Base-by-base conservation (phyloP, 2,113 vertebrate species). In the Cottus gobio region DNA sequence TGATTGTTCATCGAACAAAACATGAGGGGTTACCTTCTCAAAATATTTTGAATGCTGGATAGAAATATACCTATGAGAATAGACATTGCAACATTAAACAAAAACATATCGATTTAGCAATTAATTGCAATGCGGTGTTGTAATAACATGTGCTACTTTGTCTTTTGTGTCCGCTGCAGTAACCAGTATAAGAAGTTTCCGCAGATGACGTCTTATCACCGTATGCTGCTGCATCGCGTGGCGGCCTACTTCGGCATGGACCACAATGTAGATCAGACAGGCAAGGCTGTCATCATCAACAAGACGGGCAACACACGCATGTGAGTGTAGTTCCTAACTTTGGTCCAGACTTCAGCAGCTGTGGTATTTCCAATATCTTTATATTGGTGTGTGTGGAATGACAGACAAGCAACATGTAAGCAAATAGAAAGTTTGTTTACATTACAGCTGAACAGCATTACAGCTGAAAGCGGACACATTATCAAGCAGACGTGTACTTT, bases 231-330 rank as follows among this genome's bases (percentile, higher is more conserved):
- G 85, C 98, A 99, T 90, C 96, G 98, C 1, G 98, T 99, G 10
- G 98, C 98, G n/a, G 98, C 98, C 30, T 99, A 99, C 88, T 99
- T 99, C 1, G 98, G 98, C 70, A 99, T 99, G 98, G 98, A 99
- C 91, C 98, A 99, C 93, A 99, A 99, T 24, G 98, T 99, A 87
- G 98, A 99, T 92, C 98, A 99, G 93, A 99, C 98, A 0, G 98
- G 98, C 71, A 99, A 99, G 93, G 98, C 98, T 0, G 98, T 99
- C 87, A 99, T 99, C 85, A 99, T 99, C 95, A 99, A 99, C 95
- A 99, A 99, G 93, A 99, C 98, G 5, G 95, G 96, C 91, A 99
- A 98, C 95, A 99, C 97, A 2, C 96, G 98, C 91, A 99, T 99
- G 98, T 99, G 93, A 98, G 97, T 83, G 18, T 24, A 28, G 0